Evolutionary conservation across 2,888 invertebrate species (phyloP).

Genomic region (Helleia helle): DNA sequence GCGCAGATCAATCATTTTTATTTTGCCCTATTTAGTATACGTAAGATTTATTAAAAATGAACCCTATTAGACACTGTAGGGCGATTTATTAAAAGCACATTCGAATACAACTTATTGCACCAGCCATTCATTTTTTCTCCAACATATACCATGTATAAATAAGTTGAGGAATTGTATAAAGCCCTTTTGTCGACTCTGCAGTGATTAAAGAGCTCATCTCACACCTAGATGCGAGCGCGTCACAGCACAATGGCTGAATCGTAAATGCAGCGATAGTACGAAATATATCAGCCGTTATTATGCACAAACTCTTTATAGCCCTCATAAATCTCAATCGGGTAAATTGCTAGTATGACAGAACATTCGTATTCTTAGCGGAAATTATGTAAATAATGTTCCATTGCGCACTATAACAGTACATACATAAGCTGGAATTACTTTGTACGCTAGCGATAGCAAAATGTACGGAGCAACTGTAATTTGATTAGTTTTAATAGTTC

Average conservation of each 20-base stretch:
- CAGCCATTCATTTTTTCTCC: too few species aligned
- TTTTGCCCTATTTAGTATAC: too few species aligned
- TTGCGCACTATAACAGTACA: neutral
- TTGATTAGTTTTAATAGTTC: neutral
- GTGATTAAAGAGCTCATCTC: slow-evolving; percentile 12
- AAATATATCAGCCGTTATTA: slow-evolving; percentile 17
- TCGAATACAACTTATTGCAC: too few species aligned
- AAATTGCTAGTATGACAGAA: slow-evolving; percentile 16
- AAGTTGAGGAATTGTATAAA: neutral
- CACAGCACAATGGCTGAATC: slow-evolving; percentile 11
- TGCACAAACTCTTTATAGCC: slow-evolving; percentile 15
- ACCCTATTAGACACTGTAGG: too few species aligned
- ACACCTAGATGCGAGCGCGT: slow-evolving; percentile 10
- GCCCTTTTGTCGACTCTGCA: slow-evolving; percentile 1
- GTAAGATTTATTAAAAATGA: too few species aligned
- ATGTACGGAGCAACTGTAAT: too few species aligned
- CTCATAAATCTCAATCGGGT: slow-evolving; percentile 21
- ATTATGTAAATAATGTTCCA: slow-evolving; percentile 8
- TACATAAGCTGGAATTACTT: neutral
- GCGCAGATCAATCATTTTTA: too few species aligned
- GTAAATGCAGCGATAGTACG: slow-evolving; percentile 17
- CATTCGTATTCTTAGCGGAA: slow-evolving; percentile 11
- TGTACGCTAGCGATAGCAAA: neutral
- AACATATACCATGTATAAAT: too few species aligned
- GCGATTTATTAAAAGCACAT: too few species aligned